Evolutionary conservation across 2,797 vertebrate species (phyloP).

Genomic region (Enteromius paludinosus): DNA sequence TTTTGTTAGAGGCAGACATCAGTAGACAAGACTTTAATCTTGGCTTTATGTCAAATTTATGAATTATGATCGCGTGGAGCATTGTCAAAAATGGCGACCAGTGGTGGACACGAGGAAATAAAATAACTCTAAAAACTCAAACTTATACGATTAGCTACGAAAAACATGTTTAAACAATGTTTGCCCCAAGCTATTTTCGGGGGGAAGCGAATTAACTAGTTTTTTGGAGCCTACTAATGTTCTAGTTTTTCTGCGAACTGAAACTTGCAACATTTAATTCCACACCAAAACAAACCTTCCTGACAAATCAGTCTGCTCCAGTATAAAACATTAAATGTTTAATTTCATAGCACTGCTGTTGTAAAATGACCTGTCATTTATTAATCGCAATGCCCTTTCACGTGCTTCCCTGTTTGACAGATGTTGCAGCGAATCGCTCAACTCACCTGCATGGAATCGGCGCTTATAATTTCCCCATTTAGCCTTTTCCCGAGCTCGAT

Average conservation of each 20-base stretch:
- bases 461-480: conserved; percentile 91
- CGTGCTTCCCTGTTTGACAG: conserved; percentile 25
- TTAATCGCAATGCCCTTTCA: conserved; percentile 15
- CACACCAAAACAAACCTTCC: not conserved
- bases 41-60: not conserved
- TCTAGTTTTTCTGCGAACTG: not conserved
- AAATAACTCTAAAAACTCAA: not conserved
- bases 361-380: conserved; percentile 20
- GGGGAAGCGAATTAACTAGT: not conserved
- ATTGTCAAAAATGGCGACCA: conserved; percentile 42
- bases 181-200: not conserved
- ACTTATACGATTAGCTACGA: not conserved
- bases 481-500: conserved; percentile 86
- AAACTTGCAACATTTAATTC: not conserved
- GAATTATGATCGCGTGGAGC: conserved; percentile 1
- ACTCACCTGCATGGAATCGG: conserved; percentile 96
- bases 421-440: not conserved
- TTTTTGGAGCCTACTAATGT: not conserved
- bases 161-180: not conserved
- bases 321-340: not conserved
- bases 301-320: not conserved
- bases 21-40: not conserved
- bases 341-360: not conserved
- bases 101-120: conserved; percentile 9
- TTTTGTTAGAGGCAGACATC: not conserved